phyloP scores from a whole-genome alignment of 1,140 invertebrate species.

The Trichogramma pretiosum region DNA sequence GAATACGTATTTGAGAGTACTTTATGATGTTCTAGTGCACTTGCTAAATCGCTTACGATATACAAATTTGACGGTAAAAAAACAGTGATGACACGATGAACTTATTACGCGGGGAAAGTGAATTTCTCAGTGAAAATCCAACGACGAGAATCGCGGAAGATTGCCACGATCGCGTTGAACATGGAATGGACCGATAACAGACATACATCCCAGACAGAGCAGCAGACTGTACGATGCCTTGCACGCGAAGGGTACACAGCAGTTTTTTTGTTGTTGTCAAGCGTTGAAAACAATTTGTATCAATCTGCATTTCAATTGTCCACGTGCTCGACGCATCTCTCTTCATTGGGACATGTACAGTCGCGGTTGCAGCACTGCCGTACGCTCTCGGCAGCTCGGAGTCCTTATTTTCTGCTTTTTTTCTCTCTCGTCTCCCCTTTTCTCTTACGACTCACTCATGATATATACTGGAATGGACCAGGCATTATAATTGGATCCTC shows the following conservation, averaged over 20 bases:
- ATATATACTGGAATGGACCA: neutral
- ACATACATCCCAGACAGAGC: neutral
- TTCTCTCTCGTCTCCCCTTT: neutral
- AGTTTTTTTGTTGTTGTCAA: no score
- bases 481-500: constrained; percentile 7
- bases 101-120: no score
- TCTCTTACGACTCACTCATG: neutral
- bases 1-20: neutral
- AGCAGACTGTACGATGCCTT: neutral
- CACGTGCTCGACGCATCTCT: neutral
- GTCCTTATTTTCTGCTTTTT: neutral
- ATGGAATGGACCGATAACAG: no score
- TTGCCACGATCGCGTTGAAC: no score
- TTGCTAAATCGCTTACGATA: no score
- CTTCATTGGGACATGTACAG: neutral
- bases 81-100: no score
- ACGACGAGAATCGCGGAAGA: no score
- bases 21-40: neutral
- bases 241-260: no score
- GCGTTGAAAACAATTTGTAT: constrained; percentile 8
- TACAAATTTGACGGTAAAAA: no score
- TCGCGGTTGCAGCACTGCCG: neutral
- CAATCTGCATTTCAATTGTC: constrained; percentile 2
- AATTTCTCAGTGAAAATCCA: no score
- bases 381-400: no score